These are phyloP conservation scores for Nettapus auritus DNA, from an alignment of 2,113 vertebrate species.

Conservation along the genomic window DNA sequence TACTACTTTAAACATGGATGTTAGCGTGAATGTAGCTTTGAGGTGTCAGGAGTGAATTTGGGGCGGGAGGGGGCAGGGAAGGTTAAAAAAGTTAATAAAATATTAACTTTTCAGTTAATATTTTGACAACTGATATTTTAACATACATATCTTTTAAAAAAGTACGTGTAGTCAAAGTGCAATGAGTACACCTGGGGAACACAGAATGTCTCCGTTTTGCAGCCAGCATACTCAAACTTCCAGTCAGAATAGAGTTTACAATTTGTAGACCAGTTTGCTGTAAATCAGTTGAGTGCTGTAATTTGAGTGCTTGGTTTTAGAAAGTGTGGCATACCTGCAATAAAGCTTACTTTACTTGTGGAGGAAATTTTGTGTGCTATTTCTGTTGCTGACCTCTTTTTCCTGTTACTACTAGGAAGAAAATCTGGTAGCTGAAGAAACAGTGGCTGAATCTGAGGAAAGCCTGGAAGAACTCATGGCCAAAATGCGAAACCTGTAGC, in stretches of 20 bases:
- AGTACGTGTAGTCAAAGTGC: neutral
- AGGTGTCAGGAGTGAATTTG: neutral
- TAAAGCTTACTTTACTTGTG: neutral
- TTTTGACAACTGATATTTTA: neutral
- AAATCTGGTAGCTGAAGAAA: conserved; percentile 64
- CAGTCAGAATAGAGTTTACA: neutral
- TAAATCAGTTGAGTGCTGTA: neutral
- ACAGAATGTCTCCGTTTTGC: neutral
- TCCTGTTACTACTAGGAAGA: conserved; percentile 65
- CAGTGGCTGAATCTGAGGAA: conserved; percentile 85
- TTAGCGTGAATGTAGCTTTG: neutral
- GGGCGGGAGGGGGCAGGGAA: neutral
- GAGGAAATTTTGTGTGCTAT: fast-evolving
- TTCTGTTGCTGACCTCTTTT: neutral
- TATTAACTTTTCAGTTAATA: neutral
- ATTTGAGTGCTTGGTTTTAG: neutral
- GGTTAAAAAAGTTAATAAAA: neutral
- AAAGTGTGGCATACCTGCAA: neutral
- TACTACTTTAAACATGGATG: neutral
- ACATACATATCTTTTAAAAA: neutral
- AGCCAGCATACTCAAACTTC: neutral
- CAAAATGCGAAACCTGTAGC: conserved; percentile 91
- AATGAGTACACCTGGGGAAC: neutral
- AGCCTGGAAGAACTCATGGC: conserved; percentile 96
- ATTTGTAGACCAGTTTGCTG: neutral